A percentile compares a stretch with the other conserved stretches of the same genome.
These are phyloP conservation scores for Rhopalosiphum maidis DNA, from an alignment of 1,140 invertebrate species.

Conservation along the genomic window DNA sequence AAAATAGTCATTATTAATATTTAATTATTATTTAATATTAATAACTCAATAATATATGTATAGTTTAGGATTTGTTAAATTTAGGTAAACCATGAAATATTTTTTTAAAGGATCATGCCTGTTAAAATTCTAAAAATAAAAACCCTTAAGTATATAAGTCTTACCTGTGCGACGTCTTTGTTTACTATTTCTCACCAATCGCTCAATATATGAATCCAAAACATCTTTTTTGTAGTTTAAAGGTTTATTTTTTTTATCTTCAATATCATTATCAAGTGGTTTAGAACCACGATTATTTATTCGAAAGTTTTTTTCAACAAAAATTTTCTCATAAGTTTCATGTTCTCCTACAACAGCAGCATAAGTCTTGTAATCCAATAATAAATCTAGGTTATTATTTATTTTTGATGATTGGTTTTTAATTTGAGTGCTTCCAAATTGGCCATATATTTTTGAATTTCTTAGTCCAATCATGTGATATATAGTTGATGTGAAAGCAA, in stretches of 20 bases:
- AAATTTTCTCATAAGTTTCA: background rate
- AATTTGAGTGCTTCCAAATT: background rate
- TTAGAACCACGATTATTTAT: background rate
- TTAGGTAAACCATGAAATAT: background rate
- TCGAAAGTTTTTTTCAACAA: background rate
- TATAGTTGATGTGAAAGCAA: background rate
- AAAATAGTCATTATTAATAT: background rate
- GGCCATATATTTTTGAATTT: background rate
- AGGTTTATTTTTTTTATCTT: slow-evolving; percentile 26
- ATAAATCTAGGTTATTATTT: background rate
- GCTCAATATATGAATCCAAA: slow-evolving; percentile 27
- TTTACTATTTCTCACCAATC: background rate
- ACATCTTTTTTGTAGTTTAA: background rate
- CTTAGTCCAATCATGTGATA: slow-evolving; percentile 2
- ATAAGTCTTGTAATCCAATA: slow-evolving; percentile 41
- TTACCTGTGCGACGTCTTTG: slow-evolving; percentile 32
- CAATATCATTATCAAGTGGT: background rate
- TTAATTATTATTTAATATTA: background rate
- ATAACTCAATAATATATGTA: background rate
- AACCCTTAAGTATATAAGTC: background rate
- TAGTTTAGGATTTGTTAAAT: background rate
- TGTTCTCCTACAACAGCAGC: background rate
- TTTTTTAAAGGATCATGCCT: background rate
- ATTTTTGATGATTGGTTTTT: background rate
- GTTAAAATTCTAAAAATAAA: background rate